A percentile compares a stretch with the other conserved stretches of the same genome.
Conservation (phyloP, 2,888 invertebrate species). For the Hipparchia sbordonii region DNA sequence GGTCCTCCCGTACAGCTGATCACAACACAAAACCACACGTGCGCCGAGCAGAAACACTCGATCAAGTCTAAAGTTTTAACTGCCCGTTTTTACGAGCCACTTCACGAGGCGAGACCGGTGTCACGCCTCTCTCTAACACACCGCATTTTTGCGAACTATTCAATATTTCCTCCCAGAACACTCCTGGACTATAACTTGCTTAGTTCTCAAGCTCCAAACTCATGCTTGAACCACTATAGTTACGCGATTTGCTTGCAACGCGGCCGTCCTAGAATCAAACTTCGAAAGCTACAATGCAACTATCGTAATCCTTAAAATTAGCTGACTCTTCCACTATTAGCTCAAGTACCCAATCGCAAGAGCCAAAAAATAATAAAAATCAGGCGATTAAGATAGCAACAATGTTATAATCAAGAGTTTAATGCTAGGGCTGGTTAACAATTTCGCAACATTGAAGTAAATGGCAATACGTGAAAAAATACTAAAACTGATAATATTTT, state of each 20-base stretch:
- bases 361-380: not conserved
- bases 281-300: not conserved
- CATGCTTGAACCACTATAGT: not conserved
- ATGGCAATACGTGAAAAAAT: not conserved
- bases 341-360: not conserved
- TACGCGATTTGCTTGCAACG: not conserved
- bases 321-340: not conserved
- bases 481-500: not conserved
- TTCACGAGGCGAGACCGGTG: constrained; percentile 61
- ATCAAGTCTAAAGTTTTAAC: constrained; percentile 33
- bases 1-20: constrained; percentile 18
- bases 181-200: not conserved
- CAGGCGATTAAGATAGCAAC: not conserved
- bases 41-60: constrained; percentile 41
- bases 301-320: not conserved
- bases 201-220: not conserved
- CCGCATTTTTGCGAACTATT: constrained; percentile 65
- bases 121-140: constrained; percentile 65
- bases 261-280: not conserved
- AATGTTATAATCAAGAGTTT: not conserved
- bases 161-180: not conserved
- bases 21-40: constrained; percentile 33
- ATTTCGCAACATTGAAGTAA: not conserved
- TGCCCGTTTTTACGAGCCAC: constrained; percentile 9
- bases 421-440: not conserved